These are phyloP conservation scores for Fissipunctia ypsillon DNA, from an alignment of 2,888 invertebrate species.

Conservation along the genomic window DNA sequence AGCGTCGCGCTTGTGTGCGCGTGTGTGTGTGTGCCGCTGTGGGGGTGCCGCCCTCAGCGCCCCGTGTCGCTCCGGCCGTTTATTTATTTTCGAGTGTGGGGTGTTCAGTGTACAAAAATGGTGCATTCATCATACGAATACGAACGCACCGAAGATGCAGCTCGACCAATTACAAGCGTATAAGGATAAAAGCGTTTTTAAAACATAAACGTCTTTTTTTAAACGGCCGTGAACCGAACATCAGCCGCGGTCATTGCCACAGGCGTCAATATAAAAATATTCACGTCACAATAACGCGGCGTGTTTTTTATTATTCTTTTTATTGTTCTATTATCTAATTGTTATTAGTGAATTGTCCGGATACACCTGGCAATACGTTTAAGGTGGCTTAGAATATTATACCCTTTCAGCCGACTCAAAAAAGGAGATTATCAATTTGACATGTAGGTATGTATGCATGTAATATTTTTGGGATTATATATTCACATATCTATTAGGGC, in stretches of 20 bases:
- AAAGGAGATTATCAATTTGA: no score
- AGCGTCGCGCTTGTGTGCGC: slow-evolving; percentile 75
- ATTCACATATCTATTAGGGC: no score
- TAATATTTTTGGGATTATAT: no score
- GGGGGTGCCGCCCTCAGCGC: slow-evolving; percentile 75
- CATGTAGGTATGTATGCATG: no score
- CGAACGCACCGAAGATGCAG: slow-evolving; percentile 62
- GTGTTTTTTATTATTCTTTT: slow-evolving; percentile 65
- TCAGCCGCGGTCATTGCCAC: slow-evolving; percentile 88
- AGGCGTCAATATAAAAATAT: slow-evolving; percentile 85
- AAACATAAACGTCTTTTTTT: slow-evolving; percentile 79
- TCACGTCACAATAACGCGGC: slow-evolving; percentile 81
- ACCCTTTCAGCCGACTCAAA: no score
- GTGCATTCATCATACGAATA: slow-evolving; percentile 69
- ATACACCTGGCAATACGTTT: slow-evolving; percentile 34
- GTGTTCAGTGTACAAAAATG: slow-evolving; percentile 74
- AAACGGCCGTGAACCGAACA: slow-evolving; percentile 88
- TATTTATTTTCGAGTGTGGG: slow-evolving; percentile 86
- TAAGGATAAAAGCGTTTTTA: slow-evolving; percentile 75
- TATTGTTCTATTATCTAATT: slow-evolving; percentile 57
- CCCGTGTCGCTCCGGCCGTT: slow-evolving; percentile 73
- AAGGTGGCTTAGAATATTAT: slow-evolving; percentile 1
- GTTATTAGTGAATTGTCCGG: slow-evolving; percentile 53
- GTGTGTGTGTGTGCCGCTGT: slow-evolving; percentile 70
- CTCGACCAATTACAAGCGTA: slow-evolving; percentile 67